phyloP scores from a whole-genome alignment of 2,888 invertebrate species.

The Cheilosia soror region DNA sequence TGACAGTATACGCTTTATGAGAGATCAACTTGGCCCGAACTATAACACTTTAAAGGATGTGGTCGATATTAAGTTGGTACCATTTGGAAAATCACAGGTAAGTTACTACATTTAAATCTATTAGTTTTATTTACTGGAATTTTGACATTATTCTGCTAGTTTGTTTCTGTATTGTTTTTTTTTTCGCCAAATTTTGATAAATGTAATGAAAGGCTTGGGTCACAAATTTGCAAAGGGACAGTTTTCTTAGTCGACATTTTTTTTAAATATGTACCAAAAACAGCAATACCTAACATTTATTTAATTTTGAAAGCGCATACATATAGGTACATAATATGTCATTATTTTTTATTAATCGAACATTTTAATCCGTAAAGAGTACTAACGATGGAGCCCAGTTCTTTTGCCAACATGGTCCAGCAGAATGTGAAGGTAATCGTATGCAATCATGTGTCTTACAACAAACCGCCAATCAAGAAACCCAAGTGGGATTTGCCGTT shows the following conservation, averaged over 20 bases:
- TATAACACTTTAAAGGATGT: slow-evolving; percentile 84
- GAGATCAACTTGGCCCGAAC: slow-evolving; percentile 85
- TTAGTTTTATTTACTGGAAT: background rate
- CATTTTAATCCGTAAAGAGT: slow-evolving; percentile 76
- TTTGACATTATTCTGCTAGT: background rate
- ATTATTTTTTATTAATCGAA: background rate
- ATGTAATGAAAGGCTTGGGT: too few relatives aligned
- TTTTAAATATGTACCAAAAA: too few relatives aligned
- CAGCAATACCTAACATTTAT: too few relatives aligned
- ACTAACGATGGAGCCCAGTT: slow-evolving; percentile 83
- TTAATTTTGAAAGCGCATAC: too few relatives aligned
- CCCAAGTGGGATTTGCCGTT: slow-evolving; percentile 84
- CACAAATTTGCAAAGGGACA: too few relatives aligned
- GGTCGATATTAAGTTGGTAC: slow-evolving; percentile 85
- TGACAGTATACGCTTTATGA: slow-evolving; percentile 86
- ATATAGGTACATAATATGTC: too few relatives aligned
- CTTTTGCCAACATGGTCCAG: slow-evolving; percentile 87
- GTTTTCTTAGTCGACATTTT: too few relatives aligned
- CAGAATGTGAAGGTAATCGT: slow-evolving; percentile 87
- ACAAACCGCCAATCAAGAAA: slow-evolving; percentile 81
- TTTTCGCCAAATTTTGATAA: too few relatives aligned
- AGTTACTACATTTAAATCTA: slow-evolving; percentile 74
- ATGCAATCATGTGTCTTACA: slow-evolving; percentile 86
- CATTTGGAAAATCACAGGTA: slow-evolving; percentile 88
- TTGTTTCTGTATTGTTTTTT: too few relatives aligned